Evolutionary conservation across 2,888 invertebrate genomes (phyloP).

Genomic region (Pycnomerus fuliginosus): DNA sequence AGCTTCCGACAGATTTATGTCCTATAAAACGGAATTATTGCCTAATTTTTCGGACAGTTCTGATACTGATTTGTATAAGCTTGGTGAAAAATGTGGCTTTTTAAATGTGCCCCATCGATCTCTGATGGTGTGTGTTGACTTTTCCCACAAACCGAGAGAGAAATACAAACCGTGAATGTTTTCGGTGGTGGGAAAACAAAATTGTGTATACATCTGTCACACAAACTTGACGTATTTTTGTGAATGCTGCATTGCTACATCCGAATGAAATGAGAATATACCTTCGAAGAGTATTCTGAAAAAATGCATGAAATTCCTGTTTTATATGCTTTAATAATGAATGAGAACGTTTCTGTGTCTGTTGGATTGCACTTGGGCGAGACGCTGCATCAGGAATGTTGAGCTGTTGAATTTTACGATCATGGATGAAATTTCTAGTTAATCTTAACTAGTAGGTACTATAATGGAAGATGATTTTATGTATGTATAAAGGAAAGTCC

Average conservation of each 20-base stretch:
- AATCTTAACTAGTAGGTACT: no score
- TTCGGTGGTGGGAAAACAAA: conserved; percentile 8
- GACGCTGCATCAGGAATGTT: no score
- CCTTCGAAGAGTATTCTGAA: conserved; percentile 27
- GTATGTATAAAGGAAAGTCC: no score
- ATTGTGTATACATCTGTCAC: conserved; percentile 20
- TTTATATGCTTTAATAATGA: conserved; percentile 26
- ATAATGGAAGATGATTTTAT: no score
- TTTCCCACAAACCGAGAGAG: conserved; percentile 6
- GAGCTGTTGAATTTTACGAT: no score
- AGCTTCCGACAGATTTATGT: conserved; percentile 22
- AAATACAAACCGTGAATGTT: conserved; percentile 2
- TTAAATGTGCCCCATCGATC: conserved; percentile 11
- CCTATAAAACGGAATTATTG: conserved; percentile 25
- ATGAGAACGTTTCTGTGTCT: no score
- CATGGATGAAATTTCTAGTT: no score
- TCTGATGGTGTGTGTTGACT: conserved; percentile 4
- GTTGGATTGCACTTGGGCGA: no score
- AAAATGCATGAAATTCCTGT: conserved; percentile 29
- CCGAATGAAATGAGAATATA: conserved; percentile 31
- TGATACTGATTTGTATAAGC: conserved; percentile 11
- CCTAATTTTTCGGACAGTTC: conserved; percentile 23
- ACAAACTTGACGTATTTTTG: conserved; percentile 19
- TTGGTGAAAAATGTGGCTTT: not conserved
- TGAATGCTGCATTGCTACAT: conserved; percentile 6